Percentiles rank a stretch among this genome's conserved stretches.
phyloP scores from a whole-genome alignment of 2,113 vertebrate species.

The Syngnathus typhle region DNA sequence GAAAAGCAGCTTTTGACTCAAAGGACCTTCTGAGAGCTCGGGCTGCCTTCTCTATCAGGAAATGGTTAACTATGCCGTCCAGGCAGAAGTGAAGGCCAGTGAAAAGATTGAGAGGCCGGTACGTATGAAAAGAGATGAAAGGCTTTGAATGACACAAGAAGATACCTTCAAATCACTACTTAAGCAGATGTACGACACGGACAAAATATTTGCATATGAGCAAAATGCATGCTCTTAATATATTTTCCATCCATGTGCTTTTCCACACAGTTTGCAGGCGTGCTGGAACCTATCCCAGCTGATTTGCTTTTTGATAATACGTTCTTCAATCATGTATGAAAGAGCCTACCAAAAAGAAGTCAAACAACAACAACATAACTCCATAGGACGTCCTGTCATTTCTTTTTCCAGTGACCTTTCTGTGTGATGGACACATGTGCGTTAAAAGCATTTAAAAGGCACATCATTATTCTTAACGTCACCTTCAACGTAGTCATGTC shows the following conservation, averaged over 20 bases:
- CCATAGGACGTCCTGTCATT: too few species aligned
- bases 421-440: background rate
- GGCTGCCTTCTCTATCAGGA: constrained; percentile 45
- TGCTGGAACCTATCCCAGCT: too few species aligned
- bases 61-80: constrained; percentile 47
- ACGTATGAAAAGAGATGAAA: constrained; percentile 22
- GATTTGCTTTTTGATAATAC: too few species aligned
- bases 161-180: constrained; percentile 2
- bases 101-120: background rate
- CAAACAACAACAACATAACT: too few species aligned
- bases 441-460: background rate
- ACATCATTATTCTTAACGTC: background rate
- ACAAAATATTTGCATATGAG: too few species aligned
- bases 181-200: too few species aligned
- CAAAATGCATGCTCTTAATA: too few species aligned
- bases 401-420: background rate
- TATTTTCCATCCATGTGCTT: too few species aligned
- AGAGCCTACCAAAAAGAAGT: too few species aligned
- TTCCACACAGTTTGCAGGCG: too few species aligned
- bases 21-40: constrained; percentile 36
- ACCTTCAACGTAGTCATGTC: background rate
- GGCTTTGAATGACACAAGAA: constrained; percentile 1
- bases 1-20: constrained; percentile 60
- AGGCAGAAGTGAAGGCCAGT: constrained; percentile 29
- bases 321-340: too few species aligned